phyloP scores from a whole-genome alignment of 2,113 vertebrate genomes.

The Ameiurus melas region DNA sequence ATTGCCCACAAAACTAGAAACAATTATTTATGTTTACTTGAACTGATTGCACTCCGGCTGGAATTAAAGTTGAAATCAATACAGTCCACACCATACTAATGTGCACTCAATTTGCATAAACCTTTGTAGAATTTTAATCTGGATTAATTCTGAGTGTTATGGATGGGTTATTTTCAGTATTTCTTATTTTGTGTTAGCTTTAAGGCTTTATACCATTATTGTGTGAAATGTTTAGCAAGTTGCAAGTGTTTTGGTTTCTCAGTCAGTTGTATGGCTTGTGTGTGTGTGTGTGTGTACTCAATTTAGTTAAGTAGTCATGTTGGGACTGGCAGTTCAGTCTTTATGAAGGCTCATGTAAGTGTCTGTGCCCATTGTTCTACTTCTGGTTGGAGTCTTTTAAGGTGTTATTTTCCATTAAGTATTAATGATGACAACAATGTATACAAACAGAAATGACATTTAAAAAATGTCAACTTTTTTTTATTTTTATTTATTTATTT shows the following conservation, averaged over 20 bases:
- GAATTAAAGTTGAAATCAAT: not conserved
- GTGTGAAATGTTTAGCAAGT: not conserved
- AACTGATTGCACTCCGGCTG: not conserved
- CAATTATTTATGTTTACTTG: not conserved
- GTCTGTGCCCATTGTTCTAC: too few species aligned
- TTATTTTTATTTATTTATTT: too few species aligned
- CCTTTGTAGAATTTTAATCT: not conserved
- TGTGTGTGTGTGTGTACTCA: not conserved
- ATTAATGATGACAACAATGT: too few species aligned
- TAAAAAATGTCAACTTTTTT: too few species aligned
- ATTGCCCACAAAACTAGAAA: not conserved
- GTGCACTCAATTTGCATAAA: not conserved
- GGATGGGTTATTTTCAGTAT: not conserved
- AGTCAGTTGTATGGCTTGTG: not conserved
- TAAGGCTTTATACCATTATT: not conserved
- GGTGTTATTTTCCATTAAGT: too few species aligned
- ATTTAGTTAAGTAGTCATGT: not conserved
- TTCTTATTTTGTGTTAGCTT: not conserved
- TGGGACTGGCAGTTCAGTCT: not conserved
- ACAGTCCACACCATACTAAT: not conserved
- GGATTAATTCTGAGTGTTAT: not conserved
- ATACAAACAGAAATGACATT: too few species aligned
- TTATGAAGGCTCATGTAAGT: not conserved
- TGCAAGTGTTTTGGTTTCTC: not conserved
- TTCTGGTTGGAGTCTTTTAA: too few species aligned